Evolutionary conservation across 2,888 invertebrate genomes (phyloP).

Genomic region (Platerodrilus igneus): DNA sequence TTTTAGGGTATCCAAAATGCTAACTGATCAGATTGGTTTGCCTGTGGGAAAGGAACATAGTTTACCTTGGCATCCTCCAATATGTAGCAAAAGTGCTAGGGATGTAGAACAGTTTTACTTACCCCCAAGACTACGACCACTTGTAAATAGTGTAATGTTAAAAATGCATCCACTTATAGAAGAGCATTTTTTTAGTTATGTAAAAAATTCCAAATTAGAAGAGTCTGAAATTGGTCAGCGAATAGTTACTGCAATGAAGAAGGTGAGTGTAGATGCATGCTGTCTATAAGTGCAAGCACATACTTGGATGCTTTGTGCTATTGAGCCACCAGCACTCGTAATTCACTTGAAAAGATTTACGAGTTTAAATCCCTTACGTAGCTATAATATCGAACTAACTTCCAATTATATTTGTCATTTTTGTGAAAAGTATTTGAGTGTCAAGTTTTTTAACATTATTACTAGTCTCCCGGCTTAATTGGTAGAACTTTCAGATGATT

Average conservation of each 20-base stretch:
- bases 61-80: conserved; percentile 74
- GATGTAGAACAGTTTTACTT: conserved; percentile 37
- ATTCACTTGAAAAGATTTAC: too few species aligned
- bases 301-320: too few species aligned
- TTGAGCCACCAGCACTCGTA: too few species aligned
- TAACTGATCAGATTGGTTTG: conserved; percentile 62
- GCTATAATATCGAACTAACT: too few species aligned
- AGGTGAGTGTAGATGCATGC: conserved; percentile 50
- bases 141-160: conserved; percentile 33
- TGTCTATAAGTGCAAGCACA: too few species aligned
- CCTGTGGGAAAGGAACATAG: conserved; percentile 59
- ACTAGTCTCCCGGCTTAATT: too few species aligned
- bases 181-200: conserved; percentile 41
- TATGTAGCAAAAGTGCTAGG: conserved; percentile 51
- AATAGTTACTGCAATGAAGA: conserved; percentile 65
- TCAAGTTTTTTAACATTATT: too few species aligned
- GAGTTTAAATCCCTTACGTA: too few species aligned
- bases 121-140: conserved; percentile 38
- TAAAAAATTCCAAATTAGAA: conserved; percentile 45
- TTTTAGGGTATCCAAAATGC: conserved; percentile 50
- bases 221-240: conserved; percentile 76
- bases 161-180: conserved; percentile 36
- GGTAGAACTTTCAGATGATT: too few species aligned
- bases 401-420: too few species aligned
- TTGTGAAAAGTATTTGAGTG: too few species aligned